Conservation (phyloP, 2,113 vertebrate genomes). For the Megaleporinus macrocephalus region DNA sequence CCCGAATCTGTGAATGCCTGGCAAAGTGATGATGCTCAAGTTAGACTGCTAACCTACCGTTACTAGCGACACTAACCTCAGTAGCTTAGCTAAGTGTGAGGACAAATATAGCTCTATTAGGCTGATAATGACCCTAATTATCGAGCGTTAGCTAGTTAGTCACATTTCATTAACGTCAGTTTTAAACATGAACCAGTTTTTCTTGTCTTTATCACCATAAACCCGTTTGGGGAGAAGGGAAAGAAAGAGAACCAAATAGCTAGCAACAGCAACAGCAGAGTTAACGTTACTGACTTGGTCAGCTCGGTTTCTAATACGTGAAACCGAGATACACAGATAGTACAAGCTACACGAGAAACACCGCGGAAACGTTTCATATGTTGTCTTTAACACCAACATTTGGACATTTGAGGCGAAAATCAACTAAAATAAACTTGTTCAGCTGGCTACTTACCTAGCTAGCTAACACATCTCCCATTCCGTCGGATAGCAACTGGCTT, state of each 20-base stretch:
- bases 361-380: background rate
- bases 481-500: constrained; percentile 9
- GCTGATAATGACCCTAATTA: background rate
- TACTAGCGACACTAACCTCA: background rate
- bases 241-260: background rate
- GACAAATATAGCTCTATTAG: background rate
- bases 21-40: background rate
- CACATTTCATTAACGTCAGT: background rate
- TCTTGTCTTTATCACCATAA: background rate
- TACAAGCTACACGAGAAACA: background rate
- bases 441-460: constrained; percentile 50
- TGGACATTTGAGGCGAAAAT: background rate
- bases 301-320: background rate
- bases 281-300: background rate
- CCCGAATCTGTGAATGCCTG: too few relatives aligned
- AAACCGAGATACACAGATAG: background rate
- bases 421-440: constrained; percentile 28
- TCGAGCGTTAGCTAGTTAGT: background rate
- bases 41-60: background rate
- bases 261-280: background rate
- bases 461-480: constrained; percentile 42
- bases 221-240: too few relatives aligned
- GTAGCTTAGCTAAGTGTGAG: background rate
- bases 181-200: background rate
- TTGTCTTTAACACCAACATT: background rate